Evolutionary conservation across 2,113 vertebrate species (phyloP).

Genomic region (Petroica traversi): DNA sequence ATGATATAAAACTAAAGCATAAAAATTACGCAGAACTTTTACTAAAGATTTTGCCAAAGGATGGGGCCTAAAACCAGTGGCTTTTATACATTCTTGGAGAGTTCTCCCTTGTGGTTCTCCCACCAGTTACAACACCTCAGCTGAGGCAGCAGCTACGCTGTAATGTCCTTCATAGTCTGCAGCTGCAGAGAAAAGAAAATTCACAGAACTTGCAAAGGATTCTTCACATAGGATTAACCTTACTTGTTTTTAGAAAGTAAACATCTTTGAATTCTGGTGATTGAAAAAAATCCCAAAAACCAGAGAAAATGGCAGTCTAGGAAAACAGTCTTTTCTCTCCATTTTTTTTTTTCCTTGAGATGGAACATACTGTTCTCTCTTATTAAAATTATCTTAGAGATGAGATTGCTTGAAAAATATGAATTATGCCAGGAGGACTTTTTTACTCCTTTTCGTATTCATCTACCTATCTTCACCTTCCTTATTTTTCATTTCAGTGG

Average conservation of each 20-base stretch:
- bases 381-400: neutral
- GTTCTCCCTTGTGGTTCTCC: neutral
- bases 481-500: neutral
- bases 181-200: neutral
- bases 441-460: neutral
- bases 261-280: neutral
- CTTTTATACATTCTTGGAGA: neutral
- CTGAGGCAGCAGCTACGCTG: neutral
- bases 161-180: neutral
- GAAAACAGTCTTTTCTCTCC: neutral
- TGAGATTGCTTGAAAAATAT: neutral
- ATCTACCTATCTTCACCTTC: neutral
- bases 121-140: neutral
- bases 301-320: neutral
- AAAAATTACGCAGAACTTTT: neutral
- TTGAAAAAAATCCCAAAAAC: neutral
- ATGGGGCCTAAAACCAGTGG: neutral
- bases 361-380: neutral
- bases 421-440: neutral
- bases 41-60: neutral
- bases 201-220: neutral
- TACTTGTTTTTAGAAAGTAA: neutral
- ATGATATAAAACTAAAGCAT: neutral
- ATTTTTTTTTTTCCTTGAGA: neutral
- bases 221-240: neutral